A percentile compares a stretch with the other conserved stretches of the same genome.
These are phyloP conservation scores for Barbus barbus DNA, from an alignment of 2,113 vertebrate species.

Conservation along the genomic window DNA sequence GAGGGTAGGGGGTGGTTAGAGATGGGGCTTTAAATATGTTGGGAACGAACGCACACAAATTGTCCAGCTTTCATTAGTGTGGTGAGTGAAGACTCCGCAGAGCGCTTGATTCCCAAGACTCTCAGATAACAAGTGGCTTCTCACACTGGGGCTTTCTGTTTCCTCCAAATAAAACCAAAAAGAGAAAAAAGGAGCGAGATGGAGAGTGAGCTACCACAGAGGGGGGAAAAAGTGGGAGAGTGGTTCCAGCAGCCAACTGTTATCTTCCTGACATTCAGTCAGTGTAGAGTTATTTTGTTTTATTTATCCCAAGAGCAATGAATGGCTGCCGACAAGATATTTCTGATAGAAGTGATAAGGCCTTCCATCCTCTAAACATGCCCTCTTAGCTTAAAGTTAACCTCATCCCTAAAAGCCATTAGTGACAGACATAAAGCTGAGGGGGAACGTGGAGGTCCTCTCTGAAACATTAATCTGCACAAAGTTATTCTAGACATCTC, in stretches of 20 bases:
- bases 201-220: slow-evolving; percentile 46
- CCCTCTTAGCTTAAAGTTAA: slow-evolving; percentile 69
- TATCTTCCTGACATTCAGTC: slow-evolving; percentile 73
- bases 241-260: slow-evolving; percentile 73
- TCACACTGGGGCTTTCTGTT: slow-evolving; percentile 82
- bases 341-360: slow-evolving; percentile 79
- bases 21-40: slow-evolving; percentile 74
- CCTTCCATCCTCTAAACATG: slow-evolving; percentile 66
- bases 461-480: slow-evolving; percentile 73
- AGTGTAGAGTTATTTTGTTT: slow-evolving; percentile 70
- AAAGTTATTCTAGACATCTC: slow-evolving; percentile 71
- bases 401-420: slow-evolving; percentile 65
- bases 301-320: slow-evolving; percentile 76
- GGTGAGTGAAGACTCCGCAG: slow-evolving; percentile 81
- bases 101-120: slow-evolving; percentile 82
- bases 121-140: slow-evolving; percentile 84
- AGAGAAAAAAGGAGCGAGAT: slow-evolving; percentile 51
- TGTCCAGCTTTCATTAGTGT: slow-evolving; percentile 81
- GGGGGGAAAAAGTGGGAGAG: slow-evolving; percentile 65
- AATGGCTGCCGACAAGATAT: slow-evolving; percentile 80
- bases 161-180: slow-evolving; percentile 77
- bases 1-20: slow-evolving; percentile 42
- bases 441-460: slow-evolving; percentile 54
- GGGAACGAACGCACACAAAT: slow-evolving; percentile 79
- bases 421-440: slow-evolving; percentile 75